Evolutionary conservation across 1,140 invertebrate species (phyloP).

Genomic region (Brachionus calyciflorus): DNA sequence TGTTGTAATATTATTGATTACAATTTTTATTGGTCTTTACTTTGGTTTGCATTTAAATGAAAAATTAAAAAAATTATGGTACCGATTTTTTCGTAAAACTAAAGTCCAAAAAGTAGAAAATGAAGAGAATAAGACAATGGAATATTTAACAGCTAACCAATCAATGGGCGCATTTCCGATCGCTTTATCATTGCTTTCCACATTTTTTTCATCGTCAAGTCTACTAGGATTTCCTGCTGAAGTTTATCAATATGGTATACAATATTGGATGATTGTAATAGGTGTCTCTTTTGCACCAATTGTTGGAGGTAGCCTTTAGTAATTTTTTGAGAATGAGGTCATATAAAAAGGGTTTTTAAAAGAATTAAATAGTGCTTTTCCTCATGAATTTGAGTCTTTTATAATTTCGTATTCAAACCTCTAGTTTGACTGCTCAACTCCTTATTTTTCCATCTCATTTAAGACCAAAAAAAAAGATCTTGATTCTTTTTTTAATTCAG

Average conservation of each 20-base stretch:
- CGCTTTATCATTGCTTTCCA: slow-evolving; percentile 81
- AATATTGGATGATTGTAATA: slow-evolving; percentile 66
- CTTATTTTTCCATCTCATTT: too few species aligned
- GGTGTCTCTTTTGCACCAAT: slow-evolving; percentile 5
- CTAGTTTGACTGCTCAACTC: too few species aligned
- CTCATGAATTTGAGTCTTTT: too few species aligned
- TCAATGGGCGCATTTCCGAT: slow-evolving; percentile 68
- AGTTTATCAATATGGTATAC: slow-evolving; percentile 67
- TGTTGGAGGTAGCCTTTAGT: neutral
- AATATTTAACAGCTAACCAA: slow-evolving; percentile 43
- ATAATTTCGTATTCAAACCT: too few species aligned
- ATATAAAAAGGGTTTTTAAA: too few species aligned
- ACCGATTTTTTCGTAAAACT: neutral
- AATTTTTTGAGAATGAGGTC: too few species aligned
- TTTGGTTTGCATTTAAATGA: slow-evolving; percentile 34
- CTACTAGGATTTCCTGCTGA: slow-evolving; percentile 69
- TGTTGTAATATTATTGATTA: slow-evolving; percentile 8
- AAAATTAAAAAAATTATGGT: neutral
- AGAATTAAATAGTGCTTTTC: too few species aligned
- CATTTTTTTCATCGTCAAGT: slow-evolving; percentile 89
- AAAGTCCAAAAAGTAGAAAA: neutral
- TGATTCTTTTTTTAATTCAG: too few species aligned
- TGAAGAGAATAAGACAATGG: slow-evolving; percentile 9
- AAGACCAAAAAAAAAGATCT: too few species aligned
- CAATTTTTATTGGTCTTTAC: slow-evolving; percentile 40